phyloP scores from a whole-genome alignment of 2,113 vertebrate species.

The Neolamprologus toae region DNA sequence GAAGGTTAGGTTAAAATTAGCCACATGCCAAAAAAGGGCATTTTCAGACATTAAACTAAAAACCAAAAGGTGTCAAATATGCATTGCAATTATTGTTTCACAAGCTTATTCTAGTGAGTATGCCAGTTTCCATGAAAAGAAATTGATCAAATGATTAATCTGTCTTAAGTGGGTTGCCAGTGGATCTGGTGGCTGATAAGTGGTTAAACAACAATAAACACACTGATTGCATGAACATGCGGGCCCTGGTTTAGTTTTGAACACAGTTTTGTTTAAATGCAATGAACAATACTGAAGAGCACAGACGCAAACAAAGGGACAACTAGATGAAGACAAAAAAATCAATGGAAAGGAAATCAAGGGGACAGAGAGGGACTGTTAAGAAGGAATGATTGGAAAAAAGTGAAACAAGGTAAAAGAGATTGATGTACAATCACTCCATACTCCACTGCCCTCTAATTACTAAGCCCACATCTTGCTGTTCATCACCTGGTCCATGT shows the following conservation, averaged over 20 bases:
- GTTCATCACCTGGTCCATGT: conserved; percentile 23
- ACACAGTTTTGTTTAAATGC: neutral
- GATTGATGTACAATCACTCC: conserved; percentile 19
- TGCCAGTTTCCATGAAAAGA: neutral
- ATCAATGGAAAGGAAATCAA: neutral
- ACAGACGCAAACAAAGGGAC: neutral
- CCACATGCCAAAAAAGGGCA: fast-evolving
- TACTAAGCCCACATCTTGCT: neutral
- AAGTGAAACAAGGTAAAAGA: neutral
- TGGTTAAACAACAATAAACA: neutral
- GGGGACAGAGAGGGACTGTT: neutral
- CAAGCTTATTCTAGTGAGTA: neutral
- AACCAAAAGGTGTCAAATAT: neutral
- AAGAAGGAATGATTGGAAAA: neutral
- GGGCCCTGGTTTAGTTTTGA: neutral
- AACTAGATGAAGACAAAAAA: neutral
- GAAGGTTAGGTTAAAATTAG: neutral
- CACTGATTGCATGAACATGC: neutral
- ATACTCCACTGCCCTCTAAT: conserved; percentile 49
- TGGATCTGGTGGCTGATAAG: neutral
- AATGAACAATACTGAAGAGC: neutral
- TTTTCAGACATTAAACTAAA: neutral
- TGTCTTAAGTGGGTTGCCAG: neutral
- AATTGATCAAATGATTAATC: neutral
- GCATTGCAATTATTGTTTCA: neutral